phyloP scores from a whole-genome alignment of 2,888 invertebrate species.

The Morinoia aosen region DNA sequence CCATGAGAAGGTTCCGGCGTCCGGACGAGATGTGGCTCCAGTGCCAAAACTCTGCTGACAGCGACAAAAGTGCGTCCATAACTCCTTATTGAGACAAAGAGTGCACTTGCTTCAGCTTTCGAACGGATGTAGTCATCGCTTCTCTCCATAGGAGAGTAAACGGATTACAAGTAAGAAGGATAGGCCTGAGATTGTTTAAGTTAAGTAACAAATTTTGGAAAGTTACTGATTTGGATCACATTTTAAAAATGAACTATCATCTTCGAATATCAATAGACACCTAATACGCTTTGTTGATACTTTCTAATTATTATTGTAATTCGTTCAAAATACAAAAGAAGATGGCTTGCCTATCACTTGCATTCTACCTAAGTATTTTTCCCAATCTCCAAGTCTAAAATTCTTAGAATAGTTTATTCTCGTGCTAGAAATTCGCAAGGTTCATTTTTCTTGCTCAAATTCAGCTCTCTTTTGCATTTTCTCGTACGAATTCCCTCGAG shows the following conservation, averaged over 20 bases:
- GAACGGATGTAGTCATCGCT: constrained; percentile 4
- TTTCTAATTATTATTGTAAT: not conserved
- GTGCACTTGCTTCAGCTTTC: constrained; percentile 5
- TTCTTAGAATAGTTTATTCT: not conserved
- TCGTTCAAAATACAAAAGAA: not conserved
- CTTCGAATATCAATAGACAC: not conserved
- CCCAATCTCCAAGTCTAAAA: not conserved
- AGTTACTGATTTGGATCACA: not conserved
- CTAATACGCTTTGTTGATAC: not conserved
- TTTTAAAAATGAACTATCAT: not conserved
- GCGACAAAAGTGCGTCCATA: constrained; percentile 40
- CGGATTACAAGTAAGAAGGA: not conserved
- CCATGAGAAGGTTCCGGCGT: constrained; percentile 40
- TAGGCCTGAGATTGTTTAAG: not conserved
- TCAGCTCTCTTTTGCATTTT: not conserved
- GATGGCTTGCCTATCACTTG: not conserved
- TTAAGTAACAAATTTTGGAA: not conserved
- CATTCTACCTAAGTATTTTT: not conserved
- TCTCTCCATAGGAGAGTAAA: constrained; percentile 3
- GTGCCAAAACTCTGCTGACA: constrained; percentile 53
- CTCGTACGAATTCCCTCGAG: not conserved
- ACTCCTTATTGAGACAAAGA: constrained; percentile 50
- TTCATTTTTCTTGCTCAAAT: not conserved
- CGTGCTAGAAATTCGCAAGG: not conserved
- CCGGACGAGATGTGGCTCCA: constrained; percentile 35